Base-by-base conservation (phyloP, 23 tunicate genomes). In the Corella eumyota region DNA sequence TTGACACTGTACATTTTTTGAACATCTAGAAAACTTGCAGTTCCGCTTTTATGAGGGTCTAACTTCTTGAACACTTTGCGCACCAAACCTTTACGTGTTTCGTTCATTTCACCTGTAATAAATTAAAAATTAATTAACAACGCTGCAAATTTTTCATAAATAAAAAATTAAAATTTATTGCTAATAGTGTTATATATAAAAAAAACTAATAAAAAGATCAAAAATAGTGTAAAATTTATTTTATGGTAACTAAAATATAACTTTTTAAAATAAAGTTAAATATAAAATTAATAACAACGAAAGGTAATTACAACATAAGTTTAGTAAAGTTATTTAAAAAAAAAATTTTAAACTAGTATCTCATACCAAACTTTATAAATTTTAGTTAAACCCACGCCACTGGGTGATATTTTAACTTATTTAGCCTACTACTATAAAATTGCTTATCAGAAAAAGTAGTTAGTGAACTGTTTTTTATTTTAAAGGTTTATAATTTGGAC, bases 21-120 rank as follows among this genome's bases (percentile, higher is more conserved):
- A 49, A 86, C 49, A 35, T 86, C 86, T 9, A 86, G 70, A 9
- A 86, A 40, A 30, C 61, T 72, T 17, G 80, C 80, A 0, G 30
- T 48, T 50, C 95, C 95, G 11, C 71, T 69, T 45, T 86, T 86
- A 22, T 78, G 95, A 2, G 95, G 95, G 72, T 86, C 95, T 37
- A 86, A 56, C 51, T 86, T 86, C 60, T 72, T 77, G 46, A 86
- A 86, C 3, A 86, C 95, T 52, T 86, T 86, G 7, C 85, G 45
- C 17, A 77, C 85, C 32, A 86, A 65, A 26, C 25, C 62, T 31
- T 86, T 86, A 2, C 95, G 45, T 1, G 22, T 22, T 49, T 86
- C 95, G 31, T 44, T 78, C 95, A 86, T 86, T 65, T 86, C 95
- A 19, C 95, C 95, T 86, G 56, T 22, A 59, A 37, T 9, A 17